Base-by-base conservation (phyloP, 2,888 invertebrate species). In the Cotesia congregata region DNA sequence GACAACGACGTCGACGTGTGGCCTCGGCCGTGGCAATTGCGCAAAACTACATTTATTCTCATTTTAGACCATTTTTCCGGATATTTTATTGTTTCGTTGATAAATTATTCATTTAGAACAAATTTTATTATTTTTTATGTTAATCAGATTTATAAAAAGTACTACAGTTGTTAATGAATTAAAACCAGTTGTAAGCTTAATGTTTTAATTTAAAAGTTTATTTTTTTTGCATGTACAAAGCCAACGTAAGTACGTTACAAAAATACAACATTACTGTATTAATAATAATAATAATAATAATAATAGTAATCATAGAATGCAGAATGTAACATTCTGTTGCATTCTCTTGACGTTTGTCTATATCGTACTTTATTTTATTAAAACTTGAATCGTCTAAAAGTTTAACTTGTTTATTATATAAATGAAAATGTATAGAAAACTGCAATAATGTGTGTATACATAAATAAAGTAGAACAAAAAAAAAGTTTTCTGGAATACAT, bases 1-100 rank as follows among this genome's bases (percentile, higher is more conserved):
- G 65, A 50, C 50, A 12, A 50, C 50, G 50, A 50, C 50, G 50
- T 50, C 50, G 50, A 12, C 65, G 38, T 65, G 15, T 71, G 71
- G 61, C 71, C 71, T 71, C 71, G 71, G 61, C 71, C 71, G 60
- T 71, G 71, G 61, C 62, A 71, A 71, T 71, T 61, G 71, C 65
- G 30, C 65, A 65, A 65, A 65, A 65, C 65, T 7, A 65, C 38
- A 65, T 30, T 65, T 50, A 50, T 50, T 50, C 12, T 38, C 38
- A 62, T 62, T 6, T 65, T 20, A 20, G 65, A 12, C 30, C 5
- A 65, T 65, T 65, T 5, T 30, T 30, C 30, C 30, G 30, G 30
- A 30, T 30, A 30, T 30, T 30, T 30, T 30, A 30, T 30, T 30
- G 30, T 30, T 30, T 30, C 30, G 30, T 30, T 30, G 30, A 30